Conservation (phyloP, 64 coral and sea anemone genomes). For the Stichodactyla helianthus region DNA sequence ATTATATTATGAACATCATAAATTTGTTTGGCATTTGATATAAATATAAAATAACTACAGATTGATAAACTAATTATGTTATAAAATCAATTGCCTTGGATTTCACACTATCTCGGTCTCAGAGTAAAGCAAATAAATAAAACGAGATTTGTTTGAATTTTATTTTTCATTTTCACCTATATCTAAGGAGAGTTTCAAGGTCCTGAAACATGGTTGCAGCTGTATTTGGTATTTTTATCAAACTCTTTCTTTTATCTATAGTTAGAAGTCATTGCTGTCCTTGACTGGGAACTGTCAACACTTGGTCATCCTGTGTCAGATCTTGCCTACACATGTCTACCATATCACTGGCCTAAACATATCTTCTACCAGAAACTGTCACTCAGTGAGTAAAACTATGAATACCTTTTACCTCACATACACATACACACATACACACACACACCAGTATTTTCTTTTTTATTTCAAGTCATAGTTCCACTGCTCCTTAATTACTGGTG, state of each 20-base stretch:
- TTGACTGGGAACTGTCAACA: constrained; percentile 95
- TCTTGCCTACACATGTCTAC: constrained; percentile 61
- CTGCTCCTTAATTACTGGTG: too few species aligned
- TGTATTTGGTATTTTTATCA: background rate
- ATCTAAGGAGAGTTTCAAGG: too few species aligned
- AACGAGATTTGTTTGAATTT: too few species aligned
- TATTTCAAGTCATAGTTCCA: too few species aligned
- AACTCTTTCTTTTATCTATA: constrained; percentile 6
- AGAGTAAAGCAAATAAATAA: too few species aligned
- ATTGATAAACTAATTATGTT: too few species aligned
- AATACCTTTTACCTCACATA: background rate
- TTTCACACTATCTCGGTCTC: too few species aligned
- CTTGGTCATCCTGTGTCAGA: constrained; percentile 86
- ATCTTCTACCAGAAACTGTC: background rate
- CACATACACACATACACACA: too few species aligned
- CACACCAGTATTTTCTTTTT: too few species aligned
- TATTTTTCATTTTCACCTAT: too few species aligned
- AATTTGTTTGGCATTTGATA: background rate
- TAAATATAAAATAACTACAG: background rate
- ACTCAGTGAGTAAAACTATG: background rate
- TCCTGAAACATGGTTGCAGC: background rate
- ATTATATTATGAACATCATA: background rate
- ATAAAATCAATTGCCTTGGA: too few species aligned
- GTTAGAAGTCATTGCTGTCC: constrained; percentile 61
- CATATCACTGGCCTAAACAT: constrained; percentile 52